Conservation (phyloP, 2,888 invertebrate genomes). For the Dendrolimus houi region DNA sequence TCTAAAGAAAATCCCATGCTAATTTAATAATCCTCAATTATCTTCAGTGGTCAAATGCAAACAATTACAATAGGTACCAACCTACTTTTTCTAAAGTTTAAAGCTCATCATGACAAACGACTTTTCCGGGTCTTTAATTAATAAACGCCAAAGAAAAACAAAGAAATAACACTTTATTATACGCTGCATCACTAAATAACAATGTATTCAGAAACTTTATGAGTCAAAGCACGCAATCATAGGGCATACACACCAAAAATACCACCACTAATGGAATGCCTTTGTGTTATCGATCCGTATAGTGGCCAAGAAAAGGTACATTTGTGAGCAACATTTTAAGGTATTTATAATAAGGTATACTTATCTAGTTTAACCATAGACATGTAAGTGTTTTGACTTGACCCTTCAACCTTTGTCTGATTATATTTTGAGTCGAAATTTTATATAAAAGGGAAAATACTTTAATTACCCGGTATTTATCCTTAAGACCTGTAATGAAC, state of each 20-base stretch:
- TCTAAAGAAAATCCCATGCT: too few species aligned
- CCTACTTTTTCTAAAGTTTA: too few species aligned
- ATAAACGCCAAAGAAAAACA: not conserved
- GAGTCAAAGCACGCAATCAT: slow-evolving; percentile 20
- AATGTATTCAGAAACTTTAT: slow-evolving; percentile 5
- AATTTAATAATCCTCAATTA: too few species aligned
- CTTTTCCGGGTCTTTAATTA: not conserved
- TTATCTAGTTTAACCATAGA: not conserved
- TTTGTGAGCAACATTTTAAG: slow-evolving; percentile 2
- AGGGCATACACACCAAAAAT: slow-evolving; percentile 24
- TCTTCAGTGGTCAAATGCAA: too few species aligned
- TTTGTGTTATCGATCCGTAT: slow-evolving; percentile 38
- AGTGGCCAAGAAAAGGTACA: slow-evolving; percentile 1
- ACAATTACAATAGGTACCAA: too few species aligned
- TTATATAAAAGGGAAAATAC: too few species aligned
- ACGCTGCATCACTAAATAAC: slow-evolving; percentile 11
- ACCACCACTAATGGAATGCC: slow-evolving; percentile 29
- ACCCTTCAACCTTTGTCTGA: too few species aligned
- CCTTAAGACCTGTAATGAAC: too few species aligned
- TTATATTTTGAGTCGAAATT: too few species aligned
- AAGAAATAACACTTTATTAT: slow-evolving; percentile 2
- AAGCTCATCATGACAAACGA: too few species aligned
- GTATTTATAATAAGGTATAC: not conserved
- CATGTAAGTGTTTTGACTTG: not conserved
- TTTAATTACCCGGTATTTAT: too few species aligned